A percentile compares a stretch with the other conserved stretches of the same genome.
phyloP scores from a whole-genome alignment of 2,888 invertebrate species.

The Dugesia japonica region DNA sequence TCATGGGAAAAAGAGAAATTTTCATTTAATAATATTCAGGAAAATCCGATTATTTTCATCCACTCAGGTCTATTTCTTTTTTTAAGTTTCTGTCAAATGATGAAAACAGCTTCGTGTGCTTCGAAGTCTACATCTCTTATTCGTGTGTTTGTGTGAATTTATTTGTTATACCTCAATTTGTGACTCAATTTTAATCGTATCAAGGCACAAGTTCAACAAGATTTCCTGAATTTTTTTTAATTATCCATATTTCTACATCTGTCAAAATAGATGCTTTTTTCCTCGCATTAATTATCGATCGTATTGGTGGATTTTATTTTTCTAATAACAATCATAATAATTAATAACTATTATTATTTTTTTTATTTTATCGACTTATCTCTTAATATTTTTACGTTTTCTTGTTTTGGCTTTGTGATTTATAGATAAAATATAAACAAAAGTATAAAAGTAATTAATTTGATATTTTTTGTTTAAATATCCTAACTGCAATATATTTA shows the following conservation, averaged over 20 bases:
- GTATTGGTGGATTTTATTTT: not conserved
- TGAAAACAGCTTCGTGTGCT: constrained; percentile 11
- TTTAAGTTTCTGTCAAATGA: constrained; percentile 20
- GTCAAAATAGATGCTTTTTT: constrained; percentile 12
- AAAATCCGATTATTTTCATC: constrained; percentile 11
- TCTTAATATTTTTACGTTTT: no score
- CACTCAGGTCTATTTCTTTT: constrained; percentile 13
- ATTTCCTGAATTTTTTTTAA: constrained; percentile 13
- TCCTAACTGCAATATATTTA: no score
- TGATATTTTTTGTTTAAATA: no score
- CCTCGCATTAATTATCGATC: constrained; percentile 4
- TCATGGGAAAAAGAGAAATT: constrained; percentile 6
- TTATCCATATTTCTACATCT: constrained; percentile 13
- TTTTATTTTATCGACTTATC: no score
- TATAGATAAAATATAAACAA: no score
- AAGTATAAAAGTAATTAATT: no score
- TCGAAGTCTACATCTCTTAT: not conserved
- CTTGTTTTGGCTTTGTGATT: no score
- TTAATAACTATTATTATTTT: no score
- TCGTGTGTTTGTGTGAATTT: constrained; percentile 1
- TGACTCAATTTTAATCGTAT: constrained; percentile 20
- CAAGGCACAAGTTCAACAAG: constrained; percentile 20
- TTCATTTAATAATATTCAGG: not conserved
- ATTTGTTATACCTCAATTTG: constrained; percentile 20
- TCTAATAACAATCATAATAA: no score